These are phyloP conservation scores for Cochlearius cochlearius DNA, from an alignment of 2,113 vertebrate species.

Conservation along the genomic window DNA sequence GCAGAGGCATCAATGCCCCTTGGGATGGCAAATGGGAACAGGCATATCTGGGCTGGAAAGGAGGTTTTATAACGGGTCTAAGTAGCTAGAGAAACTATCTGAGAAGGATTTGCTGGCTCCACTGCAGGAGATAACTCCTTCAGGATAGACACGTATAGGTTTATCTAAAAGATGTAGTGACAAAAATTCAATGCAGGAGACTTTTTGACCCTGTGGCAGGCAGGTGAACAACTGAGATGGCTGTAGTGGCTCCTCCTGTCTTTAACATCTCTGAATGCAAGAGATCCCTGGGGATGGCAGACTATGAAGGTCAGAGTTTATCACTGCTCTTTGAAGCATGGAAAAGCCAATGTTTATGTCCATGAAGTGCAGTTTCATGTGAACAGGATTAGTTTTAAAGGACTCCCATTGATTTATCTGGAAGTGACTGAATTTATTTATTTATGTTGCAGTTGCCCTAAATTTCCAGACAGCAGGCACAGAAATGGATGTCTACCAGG, in stretches of 20 bases:
- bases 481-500: slow-evolving; percentile 95
- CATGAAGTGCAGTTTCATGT: not conserved
- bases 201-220: not conserved
- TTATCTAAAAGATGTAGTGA: not conserved
- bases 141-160: not conserved
- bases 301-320: not conserved
- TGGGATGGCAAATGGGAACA: not conserved
- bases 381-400: not conserved
- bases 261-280: not conserved
- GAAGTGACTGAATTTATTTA: not conserved
- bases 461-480: slow-evolving; percentile 92
- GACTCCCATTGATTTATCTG: not conserved
- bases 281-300: not conserved
- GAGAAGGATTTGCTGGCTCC: not conserved
- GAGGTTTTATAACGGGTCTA: not conserved
- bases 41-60: not conserved
- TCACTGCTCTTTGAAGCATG: not conserved
- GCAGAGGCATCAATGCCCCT: not conserved
- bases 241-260: not conserved
- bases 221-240: not conserved
- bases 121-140: not conserved
- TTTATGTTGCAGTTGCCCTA: slow-evolving; percentile 83
- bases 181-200: not conserved
- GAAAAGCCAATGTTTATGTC: not conserved
- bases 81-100: not conserved